phyloP scores from a whole-genome alignment of 2,888 invertebrate species.

The Pediacus dermestoides region DNA sequence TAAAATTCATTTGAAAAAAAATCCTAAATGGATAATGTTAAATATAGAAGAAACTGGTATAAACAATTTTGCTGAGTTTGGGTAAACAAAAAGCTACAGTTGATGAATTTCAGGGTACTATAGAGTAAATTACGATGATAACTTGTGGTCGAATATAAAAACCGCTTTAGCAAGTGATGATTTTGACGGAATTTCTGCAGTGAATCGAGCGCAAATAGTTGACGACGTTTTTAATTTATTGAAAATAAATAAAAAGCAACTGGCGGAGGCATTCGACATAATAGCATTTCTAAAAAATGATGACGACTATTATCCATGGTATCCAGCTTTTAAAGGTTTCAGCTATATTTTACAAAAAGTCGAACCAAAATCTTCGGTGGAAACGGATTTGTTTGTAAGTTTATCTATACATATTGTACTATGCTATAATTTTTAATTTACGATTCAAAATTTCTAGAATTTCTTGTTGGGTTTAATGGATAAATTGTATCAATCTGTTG shows the following conservation, averaged over 20 bases:
- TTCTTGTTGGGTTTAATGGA: constrained; percentile 41
- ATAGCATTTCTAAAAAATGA: constrained; percentile 66
- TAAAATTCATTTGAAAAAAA: constrained; percentile 17
- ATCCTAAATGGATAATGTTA: constrained; percentile 34
- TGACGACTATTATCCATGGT: constrained; percentile 71
- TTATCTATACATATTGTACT: constrained; percentile 5
- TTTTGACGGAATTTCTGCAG: constrained; percentile 55
- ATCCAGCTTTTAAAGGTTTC: constrained; percentile 51
- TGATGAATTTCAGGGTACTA: constrained; percentile 56
- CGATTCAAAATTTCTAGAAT: neutral
- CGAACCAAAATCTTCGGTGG: constrained; percentile 21
- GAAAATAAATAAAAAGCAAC: constrained; percentile 58
- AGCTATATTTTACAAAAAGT: constrained; percentile 24
- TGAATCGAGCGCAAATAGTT: constrained; percentile 72
- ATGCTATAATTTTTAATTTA: neutral
- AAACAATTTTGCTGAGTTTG: constrained; percentile 7
- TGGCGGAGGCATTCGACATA: constrained; percentile 60
- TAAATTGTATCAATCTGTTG: constrained; percentile 51
- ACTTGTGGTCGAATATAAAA: constrained; percentile 55
- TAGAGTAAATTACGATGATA: constrained; percentile 62
- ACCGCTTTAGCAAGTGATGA: constrained; percentile 47
- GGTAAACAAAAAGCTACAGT: constrained; percentile 8
- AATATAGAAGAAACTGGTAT: constrained; percentile 33
- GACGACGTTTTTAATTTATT: constrained; percentile 77
- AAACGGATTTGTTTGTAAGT: constrained; percentile 22